Percentiles rank a stretch among this genome's conserved stretches.
These are phyloP conservation scores for Ceyx melanurus DNA, from an alignment of 2,113 vertebrate genomes.

Conservation along the genomic window DNA sequence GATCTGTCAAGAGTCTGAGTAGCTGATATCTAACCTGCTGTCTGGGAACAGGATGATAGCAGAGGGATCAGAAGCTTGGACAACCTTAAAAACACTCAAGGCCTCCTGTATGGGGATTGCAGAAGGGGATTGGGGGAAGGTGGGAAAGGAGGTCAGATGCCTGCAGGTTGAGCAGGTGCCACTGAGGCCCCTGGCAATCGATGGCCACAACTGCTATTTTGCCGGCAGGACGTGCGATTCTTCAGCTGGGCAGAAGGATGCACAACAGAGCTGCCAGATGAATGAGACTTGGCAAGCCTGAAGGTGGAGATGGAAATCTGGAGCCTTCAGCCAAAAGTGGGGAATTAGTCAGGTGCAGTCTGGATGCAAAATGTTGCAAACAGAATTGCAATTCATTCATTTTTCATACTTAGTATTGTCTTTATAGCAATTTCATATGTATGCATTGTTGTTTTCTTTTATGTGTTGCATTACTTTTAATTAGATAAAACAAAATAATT, in stretches of 20 bases:
- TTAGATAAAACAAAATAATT: too few species aligned
- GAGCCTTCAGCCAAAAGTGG: background rate
- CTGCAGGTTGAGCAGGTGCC: constrained; percentile 36
- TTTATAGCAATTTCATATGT: background rate
- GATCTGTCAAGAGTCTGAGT: background rate
- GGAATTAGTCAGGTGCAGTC: background rate
- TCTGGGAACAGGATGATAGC: background rate
- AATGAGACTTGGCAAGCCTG: constrained; percentile 20
- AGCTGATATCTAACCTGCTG: background rate
- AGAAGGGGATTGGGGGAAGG: background rate
- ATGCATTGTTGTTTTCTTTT: background rate
- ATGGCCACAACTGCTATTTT: background rate
- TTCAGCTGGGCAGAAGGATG: background rate
- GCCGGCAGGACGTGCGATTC: background rate
- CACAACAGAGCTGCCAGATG: background rate
- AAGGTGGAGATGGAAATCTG: constrained; percentile 1
- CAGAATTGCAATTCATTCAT: background rate
- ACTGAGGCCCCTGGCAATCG: background rate
- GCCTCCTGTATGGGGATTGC: background rate
- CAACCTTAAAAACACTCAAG: background rate
- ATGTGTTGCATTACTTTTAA: background rate
- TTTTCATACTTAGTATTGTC: background rate
- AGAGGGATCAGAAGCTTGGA: background rate
- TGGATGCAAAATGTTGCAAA: background rate
- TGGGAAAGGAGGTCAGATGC: constrained; percentile 43